Conservation (phyloP, 2,113 vertebrate species). For the Petroica traversi region DNA sequence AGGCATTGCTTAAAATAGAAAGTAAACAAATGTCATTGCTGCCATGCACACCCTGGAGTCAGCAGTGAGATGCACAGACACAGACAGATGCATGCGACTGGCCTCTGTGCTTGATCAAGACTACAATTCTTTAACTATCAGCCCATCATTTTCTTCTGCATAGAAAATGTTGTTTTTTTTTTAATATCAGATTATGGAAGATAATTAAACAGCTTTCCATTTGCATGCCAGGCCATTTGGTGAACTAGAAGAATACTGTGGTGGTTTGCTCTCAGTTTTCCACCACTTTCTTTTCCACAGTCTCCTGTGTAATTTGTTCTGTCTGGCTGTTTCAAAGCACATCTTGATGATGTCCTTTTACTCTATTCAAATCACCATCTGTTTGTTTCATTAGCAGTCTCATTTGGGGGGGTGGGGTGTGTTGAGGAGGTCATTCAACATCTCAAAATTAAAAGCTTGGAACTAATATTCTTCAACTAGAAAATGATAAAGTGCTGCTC, state of each 20-base stretch:
- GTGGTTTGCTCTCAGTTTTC: background rate
- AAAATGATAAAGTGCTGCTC: background rate
- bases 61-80: background rate
- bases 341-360: background rate
- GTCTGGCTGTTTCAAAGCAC: conserved; percentile 2
- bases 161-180: background rate
- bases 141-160: background rate
- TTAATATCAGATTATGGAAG: background rate
- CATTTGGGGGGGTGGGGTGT: background rate
- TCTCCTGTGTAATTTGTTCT: background rate
- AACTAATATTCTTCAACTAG: background rate
- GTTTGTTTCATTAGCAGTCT: conserved; percentile 6
- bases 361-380: conserved; percentile 8
- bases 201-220: background rate
- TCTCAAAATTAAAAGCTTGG: background rate
- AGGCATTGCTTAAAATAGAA: conserved; percentile 31
- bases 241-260: background rate
- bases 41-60: background rate
- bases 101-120: background rate
- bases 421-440: conserved; percentile 18
- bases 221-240: background rate
- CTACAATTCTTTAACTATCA: background rate
- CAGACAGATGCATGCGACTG: background rate
- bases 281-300: background rate
- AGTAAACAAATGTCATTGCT: background rate